phyloP scores from a whole-genome alignment of 2,113 vertebrate genomes.

The Phoenicopterus ruber region DNA sequence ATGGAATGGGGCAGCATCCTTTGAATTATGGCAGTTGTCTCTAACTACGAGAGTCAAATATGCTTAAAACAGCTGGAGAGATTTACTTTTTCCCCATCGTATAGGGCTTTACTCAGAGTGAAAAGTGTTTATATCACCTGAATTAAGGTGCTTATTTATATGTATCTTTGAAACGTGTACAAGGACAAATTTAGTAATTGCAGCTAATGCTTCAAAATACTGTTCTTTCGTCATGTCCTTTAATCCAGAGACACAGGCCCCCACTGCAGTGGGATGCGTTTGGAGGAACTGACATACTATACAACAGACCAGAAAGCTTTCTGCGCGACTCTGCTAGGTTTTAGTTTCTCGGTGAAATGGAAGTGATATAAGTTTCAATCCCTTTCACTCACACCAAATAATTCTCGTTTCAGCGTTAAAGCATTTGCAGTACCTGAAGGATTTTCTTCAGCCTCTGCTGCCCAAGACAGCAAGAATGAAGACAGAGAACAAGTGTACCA shows the following conservation, averaged over 20 bases:
- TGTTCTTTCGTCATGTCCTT: background rate
- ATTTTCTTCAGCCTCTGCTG: constrained; percentile 59
- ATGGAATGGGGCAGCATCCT: background rate
- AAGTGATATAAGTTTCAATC: background rate
- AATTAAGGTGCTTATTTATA: background rate
- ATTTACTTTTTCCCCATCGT: background rate
- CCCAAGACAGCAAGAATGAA: constrained; percentile 54
- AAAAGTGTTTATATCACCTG: background rate
- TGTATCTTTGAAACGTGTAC: background rate
- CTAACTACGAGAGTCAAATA: background rate
- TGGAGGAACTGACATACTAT: background rate
- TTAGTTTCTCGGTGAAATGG: background rate
- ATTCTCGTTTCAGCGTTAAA: constrained; percentile 77
- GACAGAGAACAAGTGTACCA: constrained; percentile 77
- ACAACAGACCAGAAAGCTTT: background rate
- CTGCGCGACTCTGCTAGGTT: background rate
- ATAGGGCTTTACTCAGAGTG: background rate
- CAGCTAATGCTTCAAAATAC: background rate
- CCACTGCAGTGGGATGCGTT: background rate
- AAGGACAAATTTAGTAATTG: background rate
- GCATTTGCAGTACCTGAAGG: constrained; percentile 78
- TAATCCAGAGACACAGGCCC: background rate
- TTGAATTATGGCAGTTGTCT: background rate
- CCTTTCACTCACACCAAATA: background rate
- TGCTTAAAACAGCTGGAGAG: background rate